These are phyloP conservation scores for Apis dorsata DNA, from an alignment of 1,140 invertebrate species.

Conservation along the genomic window DNA sequence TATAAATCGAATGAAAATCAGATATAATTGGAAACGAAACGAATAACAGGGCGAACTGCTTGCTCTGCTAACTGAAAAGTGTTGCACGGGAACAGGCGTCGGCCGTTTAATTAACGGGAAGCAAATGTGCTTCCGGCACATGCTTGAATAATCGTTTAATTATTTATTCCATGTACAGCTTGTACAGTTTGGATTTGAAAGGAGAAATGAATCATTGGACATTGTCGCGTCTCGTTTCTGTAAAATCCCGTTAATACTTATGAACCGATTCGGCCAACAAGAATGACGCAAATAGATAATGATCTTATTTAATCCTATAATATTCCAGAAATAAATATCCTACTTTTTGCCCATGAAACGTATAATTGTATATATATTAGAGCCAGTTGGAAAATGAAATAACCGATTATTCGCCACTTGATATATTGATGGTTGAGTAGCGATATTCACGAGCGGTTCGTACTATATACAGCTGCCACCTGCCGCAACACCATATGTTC, in stretches of 20 bases:
- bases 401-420: slow-evolving; percentile 25
- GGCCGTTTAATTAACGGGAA: slow-evolving; percentile 26
- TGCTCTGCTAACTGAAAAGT: neutral
- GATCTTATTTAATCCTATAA: neutral
- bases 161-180: neutral
- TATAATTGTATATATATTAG: neutral
- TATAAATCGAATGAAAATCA: neutral
- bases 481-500: slow-evolving; percentile 58
- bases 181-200: neutral
- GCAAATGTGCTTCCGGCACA: neutral
- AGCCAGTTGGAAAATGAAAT: slow-evolving; percentile 30
- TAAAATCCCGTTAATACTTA: no score
- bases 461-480: slow-evolving; percentile 49
- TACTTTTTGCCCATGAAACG: slow-evolving; percentile 11
- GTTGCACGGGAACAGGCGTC: slow-evolving; percentile 10
- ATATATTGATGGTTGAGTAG: slow-evolving; percentile 19
- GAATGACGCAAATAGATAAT: no score
- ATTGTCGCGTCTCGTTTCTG: no score
- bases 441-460: slow-evolving; percentile 54
- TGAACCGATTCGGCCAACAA: no score
- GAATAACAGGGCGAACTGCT: neutral
- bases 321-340: neutral
- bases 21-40: slow-evolving; percentile 19
- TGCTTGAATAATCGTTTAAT: slow-evolving; percentile 21
- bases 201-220: neutral